Evolutionary conservation across 2,797 vertebrate species (phyloP).

Genomic region (Eutrigla gurnardus): DNA sequence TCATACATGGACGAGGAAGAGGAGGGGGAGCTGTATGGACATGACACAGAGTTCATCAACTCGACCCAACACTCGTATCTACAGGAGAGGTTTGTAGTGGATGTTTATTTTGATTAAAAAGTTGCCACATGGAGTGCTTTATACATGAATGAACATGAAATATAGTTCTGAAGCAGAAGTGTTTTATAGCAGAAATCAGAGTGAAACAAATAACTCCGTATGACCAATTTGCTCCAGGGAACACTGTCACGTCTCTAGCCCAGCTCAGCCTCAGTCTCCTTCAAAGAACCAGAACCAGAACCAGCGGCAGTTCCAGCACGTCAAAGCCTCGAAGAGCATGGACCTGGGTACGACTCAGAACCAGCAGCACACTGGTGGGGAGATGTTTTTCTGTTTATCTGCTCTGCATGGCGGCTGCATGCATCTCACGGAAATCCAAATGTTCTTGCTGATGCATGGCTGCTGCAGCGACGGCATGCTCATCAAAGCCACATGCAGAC

Average conservation of each 20-base stretch:
- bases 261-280: slow-evolving; percentile 65
- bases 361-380: slow-evolving; percentile 72
- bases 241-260: slow-evolving; percentile 31
- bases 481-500: slow-evolving; percentile 35
- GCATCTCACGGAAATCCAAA: slow-evolving; percentile 22
- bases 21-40: slow-evolving; percentile 83
- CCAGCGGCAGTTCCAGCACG: slow-evolving; percentile 86
- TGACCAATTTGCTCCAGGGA: slow-evolving; percentile 54
- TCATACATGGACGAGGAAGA: slow-evolving; percentile 80
- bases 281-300: slow-evolving; percentile 48
- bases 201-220: neutral
- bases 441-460: slow-evolving; percentile 42
- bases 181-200: accelerated
- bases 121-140: neutral
- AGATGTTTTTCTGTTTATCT: slow-evolving; percentile 20
- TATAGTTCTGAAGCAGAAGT: too few relatives aligned
- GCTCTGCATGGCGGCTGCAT: slow-evolving; percentile 65
- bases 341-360: slow-evolving; percentile 91
- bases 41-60: slow-evolving; percentile 69
- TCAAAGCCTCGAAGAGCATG: slow-evolving; percentile 97
- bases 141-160: too few relatives aligned
- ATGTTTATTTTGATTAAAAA: neutral
- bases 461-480: slow-evolving; percentile 28
- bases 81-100: slow-evolving; percentile 68
- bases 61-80: slow-evolving; percentile 52